Evolutionary conservation across 2,797 vertebrate species (phyloP).

Genomic region (Enteromius treurensis): DNA sequence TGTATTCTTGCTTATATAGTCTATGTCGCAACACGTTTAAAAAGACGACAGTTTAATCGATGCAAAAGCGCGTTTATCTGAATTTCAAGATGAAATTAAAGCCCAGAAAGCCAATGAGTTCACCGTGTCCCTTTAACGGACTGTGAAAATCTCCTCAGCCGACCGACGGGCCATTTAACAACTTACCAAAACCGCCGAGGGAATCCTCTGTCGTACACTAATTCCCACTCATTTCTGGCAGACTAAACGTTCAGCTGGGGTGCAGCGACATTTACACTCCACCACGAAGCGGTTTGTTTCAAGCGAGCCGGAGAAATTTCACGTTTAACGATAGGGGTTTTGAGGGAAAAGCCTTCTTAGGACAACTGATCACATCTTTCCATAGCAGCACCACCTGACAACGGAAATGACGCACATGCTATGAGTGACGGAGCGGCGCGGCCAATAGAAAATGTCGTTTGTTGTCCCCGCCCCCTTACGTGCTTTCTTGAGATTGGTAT

Average conservation of each 20-base stretch:
- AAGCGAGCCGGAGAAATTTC: constrained; percentile 47
- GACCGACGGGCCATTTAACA: constrained; percentile 65
- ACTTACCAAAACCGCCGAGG: constrained; percentile 83
- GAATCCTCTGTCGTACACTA: constrained; percentile 73
- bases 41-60: neutral
- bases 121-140: constrained; percentile 46
- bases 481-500: constrained; percentile 20
- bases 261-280: constrained; percentile 42
- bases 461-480: constrained; percentile 13
- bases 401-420: constrained; percentile 91
- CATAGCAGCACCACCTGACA: constrained; percentile 94
- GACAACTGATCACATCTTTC: constrained; percentile 85
- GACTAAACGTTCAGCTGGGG: constrained; percentile 58
- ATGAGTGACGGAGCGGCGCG: constrained; percentile 70
- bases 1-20: neutral
- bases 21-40: neutral
- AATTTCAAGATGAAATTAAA: neutral
- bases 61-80: neutral
- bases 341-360: constrained; percentile 81
- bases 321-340: constrained; percentile 77
- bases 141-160: constrained; percentile 36
- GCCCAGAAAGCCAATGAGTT: neutral
- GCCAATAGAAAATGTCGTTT: constrained; percentile 66
- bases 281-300: constrained; percentile 36
- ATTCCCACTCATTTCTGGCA: constrained; percentile 70